Base-by-base conservation (phyloP, 37 sponge, comb jelly and placozoan genomes). In the Mnemiopsis leidyi region DNA sequence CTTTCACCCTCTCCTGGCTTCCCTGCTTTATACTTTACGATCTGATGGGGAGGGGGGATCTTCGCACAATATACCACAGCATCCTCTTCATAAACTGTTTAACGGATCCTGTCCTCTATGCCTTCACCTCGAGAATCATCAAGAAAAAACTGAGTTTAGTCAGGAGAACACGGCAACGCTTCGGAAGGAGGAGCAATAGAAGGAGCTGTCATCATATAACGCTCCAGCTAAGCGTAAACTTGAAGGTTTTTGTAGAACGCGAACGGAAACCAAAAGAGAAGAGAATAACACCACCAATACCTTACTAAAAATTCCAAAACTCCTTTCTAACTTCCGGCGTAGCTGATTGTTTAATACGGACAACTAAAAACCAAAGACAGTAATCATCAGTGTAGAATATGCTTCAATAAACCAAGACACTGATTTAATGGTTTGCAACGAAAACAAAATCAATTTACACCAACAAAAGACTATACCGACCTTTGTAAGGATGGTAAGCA, bases 401-500 rank as follows among this genome's bases (percentile, higher is more conserved):
- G n/a, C n/a, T n/a, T n/a, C n/a, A n/a, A n/a, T n/a, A n/a, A n/a
- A n/a, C n/a, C n/a, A n/a, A n/a, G n/a, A n/a, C n/a, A n/a, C n/a
- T n/a, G n/a, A n/a, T n/a, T n/a, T n/a, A n/a, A n/a, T n/a, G n/a
- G n/a, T n/a, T n/a, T n/a, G n/a, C n/a, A n/a, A n/a, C n/a, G n/a
- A n/a, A n/a, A n/a, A n/a, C n/a, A n/a, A n/a, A n/a, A n/a, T n/a
- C n/a, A n/a, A n/a, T n/a, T n/a, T 5, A 48, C 13, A 48, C 13
- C 61, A 48, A 48, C 61, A 13, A 48, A 48, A 48, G 61, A 48
- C 61, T 5, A 48, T 48, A 28, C 28, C 21, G 3, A 77, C 79
- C 79, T 77, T 85, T 85, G 48, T 40, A 85, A 40, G 90, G 90
- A 26, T 85, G 90, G 26, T 40, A 85, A 26, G 90, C 90, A 9